Base-by-base conservation (phyloP, 64 coral and sea anemone species). In the Anthopleura sola region DNA sequence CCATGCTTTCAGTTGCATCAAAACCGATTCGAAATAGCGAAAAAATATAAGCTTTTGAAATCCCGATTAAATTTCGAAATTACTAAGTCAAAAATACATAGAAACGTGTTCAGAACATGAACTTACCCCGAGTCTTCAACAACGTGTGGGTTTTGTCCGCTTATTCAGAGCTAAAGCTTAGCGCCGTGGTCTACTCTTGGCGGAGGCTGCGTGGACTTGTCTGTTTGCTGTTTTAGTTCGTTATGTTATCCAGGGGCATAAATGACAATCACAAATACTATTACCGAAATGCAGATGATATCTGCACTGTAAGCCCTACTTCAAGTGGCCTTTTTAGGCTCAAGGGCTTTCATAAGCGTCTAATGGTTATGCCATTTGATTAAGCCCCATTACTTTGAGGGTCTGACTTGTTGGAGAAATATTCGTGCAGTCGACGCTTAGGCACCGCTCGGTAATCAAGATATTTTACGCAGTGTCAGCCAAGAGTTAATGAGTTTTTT, bases 281-380 rank as follows among this genome's bases (percentile, higher is more conserved):
- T 83, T 83, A 83, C 49, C 55, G 39, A 83, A 83, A 83, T 56
- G 55, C 82, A 83, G 82, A 83, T 83, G 50, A 83, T 83, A 83
- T 83, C 82, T 54, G 18, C 82, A 31, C 48, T n/a, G 55, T 36
- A 33, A 83, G 32, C 32, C 44, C 82, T 36, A 54, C 82, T 83
- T 60, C 48, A 83, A 60, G 55, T 46, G 48, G 55, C n/a, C 55
- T 83, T 83, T 83, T 83, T 56, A 56, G 82, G 50, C 82, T 83
- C n/a, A 60, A 83, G 82, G 82, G 82, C 32, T 83, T 56, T 83
- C 49, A 56, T 56, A 55, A 58, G 20, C 82, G 28, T 29, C 55
- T 83, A 83, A 83, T 83, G 82, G 82, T 83, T 56, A 83, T 83
- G 28, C 55, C 50, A 29, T 83, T 83, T 83, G 49, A 83, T 83